These are phyloP conservation scores for Arctocebus calabarensis DNA, from an alignment of 2,797 vertebrate genomes.

Conservation along the genomic window DNA sequence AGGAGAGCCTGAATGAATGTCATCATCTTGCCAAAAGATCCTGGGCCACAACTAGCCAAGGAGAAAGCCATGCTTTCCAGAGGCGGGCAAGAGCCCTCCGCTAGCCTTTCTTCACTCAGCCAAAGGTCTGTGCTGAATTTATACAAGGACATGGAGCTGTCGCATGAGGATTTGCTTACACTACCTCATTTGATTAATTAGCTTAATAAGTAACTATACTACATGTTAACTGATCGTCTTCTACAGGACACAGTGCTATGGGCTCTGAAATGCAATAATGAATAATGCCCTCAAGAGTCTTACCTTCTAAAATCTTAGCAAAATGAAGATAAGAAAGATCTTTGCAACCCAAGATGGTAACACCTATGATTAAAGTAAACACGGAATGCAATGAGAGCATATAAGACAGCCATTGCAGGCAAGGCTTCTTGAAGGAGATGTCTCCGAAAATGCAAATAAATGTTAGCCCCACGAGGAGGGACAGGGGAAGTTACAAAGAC, in stretches of 20 bases:
- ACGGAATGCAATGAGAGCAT: not conserved
- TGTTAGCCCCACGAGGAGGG: not conserved
- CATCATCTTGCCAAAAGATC: constrained; percentile 1
- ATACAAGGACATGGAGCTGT: not conserved
- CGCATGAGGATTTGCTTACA: not conserved
- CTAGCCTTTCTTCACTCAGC: not conserved
- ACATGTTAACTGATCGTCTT: not conserved
- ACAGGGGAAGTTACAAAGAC: not conserved
- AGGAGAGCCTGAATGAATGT: not conserved
- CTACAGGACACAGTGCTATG: not conserved
- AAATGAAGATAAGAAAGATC: not conserved
- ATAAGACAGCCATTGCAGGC: not conserved
- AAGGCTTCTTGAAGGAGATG: not conserved
- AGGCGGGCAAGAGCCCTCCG: not conserved
- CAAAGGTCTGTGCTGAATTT: not conserved
- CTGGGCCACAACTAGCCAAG: not conserved
- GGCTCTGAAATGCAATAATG: not conserved
- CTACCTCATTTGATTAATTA: not conserved
- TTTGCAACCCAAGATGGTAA: not conserved
- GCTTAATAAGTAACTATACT: not conserved
- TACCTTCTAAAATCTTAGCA: not conserved
- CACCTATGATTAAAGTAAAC: not conserved
- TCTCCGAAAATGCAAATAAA: not conserved
- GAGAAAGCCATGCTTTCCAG: not conserved
- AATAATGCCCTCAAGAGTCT: not conserved